Evolutionary conservation across 2,888 invertebrate genomes (phyloP).

Genomic region (Tortricodes alternella): DNA sequence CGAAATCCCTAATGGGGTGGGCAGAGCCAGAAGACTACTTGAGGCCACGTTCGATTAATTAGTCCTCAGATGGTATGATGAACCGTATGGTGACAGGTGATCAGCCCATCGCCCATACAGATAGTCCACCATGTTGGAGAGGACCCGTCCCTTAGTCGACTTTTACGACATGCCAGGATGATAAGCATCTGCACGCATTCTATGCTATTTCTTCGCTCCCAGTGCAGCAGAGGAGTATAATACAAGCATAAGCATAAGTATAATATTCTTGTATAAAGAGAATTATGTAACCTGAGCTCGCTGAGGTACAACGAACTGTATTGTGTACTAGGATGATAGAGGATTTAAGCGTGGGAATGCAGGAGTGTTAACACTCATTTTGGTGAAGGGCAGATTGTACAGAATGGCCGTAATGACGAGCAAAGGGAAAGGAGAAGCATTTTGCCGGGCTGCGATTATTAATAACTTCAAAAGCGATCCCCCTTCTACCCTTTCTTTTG

Average conservation of each 20-base stretch:
- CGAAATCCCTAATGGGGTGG: too few species aligned
- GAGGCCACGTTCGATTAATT: too few species aligned
- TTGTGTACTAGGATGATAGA: conserved; percentile 18
- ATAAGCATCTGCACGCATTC: too few species aligned
- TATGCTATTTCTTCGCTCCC: too few species aligned
- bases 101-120: too few species aligned
- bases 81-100: too few species aligned
- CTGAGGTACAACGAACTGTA: conserved; percentile 1
- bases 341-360: conserved; percentile 32
- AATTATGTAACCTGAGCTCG: not conserved
- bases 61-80: too few species aligned
- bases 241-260: not conserved
- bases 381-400: conserved; percentile 13
- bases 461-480: conserved; percentile 34
- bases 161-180: too few species aligned
- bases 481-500: conserved; percentile 32
- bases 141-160: too few species aligned
- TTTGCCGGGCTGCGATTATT: conserved; percentile 36
- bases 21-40: too few species aligned
- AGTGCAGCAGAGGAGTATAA: too few species aligned
- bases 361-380: conserved; percentile 17
- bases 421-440: conserved; percentile 31
- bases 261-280: not conserved
- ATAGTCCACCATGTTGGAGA: too few species aligned
- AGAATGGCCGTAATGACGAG: conserved; percentile 32